Conservation (phyloP, 2,113 vertebrate genomes). For the Ibidorhyncha struthersii region DNA sequence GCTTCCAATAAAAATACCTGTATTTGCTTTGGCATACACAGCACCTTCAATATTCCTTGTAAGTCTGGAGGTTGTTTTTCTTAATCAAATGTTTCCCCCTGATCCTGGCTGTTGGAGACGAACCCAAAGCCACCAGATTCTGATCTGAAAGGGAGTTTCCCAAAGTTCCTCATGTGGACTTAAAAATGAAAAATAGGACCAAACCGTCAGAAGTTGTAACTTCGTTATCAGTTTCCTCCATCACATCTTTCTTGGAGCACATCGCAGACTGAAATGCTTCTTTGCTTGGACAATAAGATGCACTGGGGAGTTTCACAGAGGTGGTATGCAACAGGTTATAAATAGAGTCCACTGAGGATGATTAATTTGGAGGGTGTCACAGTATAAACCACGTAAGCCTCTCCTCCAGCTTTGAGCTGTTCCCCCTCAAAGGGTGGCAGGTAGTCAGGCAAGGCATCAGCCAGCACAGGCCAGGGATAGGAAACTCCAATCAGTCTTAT, state of each 20-base stretch:
- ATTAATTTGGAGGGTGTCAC: background rate
- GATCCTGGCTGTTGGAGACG: background rate
- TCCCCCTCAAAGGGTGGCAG: background rate
- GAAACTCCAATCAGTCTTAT: background rate
- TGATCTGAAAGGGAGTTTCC: constrained; percentile 2
- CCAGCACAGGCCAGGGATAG: background rate
- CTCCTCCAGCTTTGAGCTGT: background rate
- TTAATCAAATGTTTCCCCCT: background rate
- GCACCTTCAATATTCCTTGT: background rate
- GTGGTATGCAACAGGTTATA: background rate
- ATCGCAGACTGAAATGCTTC: background rate
- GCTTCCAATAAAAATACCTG: background rate
- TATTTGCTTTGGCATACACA: background rate
- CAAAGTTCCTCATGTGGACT: background rate
- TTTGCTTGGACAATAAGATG: background rate
- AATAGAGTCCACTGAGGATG: background rate
- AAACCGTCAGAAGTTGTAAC: background rate
- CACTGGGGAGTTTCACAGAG: background rate
- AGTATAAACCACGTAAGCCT: background rate
- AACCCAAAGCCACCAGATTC: background rate
- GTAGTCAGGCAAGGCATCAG: background rate
- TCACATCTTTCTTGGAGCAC: background rate
- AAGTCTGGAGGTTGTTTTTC: background rate
- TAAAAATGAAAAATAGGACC: background rate
- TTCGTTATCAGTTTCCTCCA: background rate